Percentiles rank a stretch among this genome's conserved stretches.
Conservation (phyloP, 1,140 invertebrate genomes). For the Riptortus pedestris region DNA sequence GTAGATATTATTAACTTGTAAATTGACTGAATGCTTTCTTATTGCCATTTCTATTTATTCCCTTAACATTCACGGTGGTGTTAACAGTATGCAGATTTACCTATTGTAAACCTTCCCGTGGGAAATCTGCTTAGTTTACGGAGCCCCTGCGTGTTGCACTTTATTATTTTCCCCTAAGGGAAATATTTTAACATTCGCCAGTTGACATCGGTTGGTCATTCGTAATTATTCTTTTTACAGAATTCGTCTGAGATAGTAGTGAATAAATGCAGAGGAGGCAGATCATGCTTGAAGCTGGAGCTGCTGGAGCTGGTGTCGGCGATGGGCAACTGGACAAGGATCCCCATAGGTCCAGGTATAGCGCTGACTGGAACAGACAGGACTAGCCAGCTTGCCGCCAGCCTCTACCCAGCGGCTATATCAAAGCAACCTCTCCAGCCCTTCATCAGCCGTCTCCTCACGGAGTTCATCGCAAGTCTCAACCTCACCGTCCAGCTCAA, state of each 20-base stretch:
- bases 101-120: no score
- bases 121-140: no score
- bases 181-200: no score
- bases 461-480: slow-evolving; percentile 53
- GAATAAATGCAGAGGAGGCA: slow-evolving; percentile 45
- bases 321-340: slow-evolving; percentile 50
- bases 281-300: slow-evolving; percentile 61
- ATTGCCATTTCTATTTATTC: no score
- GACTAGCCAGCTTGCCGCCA: neutral
- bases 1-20: no score
- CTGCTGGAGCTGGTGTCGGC: slow-evolving; percentile 62
- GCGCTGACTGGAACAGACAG: slow-evolving; percentile 11
- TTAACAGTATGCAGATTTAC: no score
- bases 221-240: no score
- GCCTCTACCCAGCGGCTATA: neutral
- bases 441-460: neutral
- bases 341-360: slow-evolving; percentile 43
- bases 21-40: no score
- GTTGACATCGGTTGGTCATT: no score
- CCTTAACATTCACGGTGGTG: no score
- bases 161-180: no score
- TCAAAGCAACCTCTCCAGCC: neutral
- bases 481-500: slow-evolving; percentile 59
- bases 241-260: neutral
- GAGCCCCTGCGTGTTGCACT: no score